Base-by-base conservation (phyloP, 2,888 invertebrate species). In the Pseudoips prasinana region DNA sequence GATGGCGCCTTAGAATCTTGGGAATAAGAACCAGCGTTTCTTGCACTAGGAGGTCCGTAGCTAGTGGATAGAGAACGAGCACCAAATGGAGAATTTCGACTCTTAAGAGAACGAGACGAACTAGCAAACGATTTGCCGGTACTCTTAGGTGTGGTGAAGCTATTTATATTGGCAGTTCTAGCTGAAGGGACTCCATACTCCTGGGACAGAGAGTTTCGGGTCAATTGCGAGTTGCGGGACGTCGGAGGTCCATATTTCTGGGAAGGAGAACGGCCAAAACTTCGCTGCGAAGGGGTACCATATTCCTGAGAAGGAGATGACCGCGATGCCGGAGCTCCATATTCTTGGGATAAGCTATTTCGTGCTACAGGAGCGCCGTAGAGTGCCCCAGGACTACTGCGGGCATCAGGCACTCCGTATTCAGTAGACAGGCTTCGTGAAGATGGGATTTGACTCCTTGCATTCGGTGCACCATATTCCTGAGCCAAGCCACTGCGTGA, bases 101-200 rank as follows among this genome's bases (percentile, higher is more conserved):
- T 14, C 14, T 26, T 26, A 8, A 19, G 18, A 7, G 26, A 17
- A 9, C 18, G 18, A 7, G 14, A 14, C 14, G 14, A 2, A 14
- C 14, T 14, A 5, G 14, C 14, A 14, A 14, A 14, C 2, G 14
- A 14, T 14, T 14, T 14, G 2, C 14, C 14, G 5, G 14, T 14
- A 14, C 14, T 20, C 4, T 7, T 7, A n/a, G 20, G 3, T n/a
- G 2, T 20, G 2, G 20, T n/a, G 6, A 5, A 18, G 18, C 6
- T 18, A 18, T 18, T 5, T 5, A 6, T 5, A 18, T 18, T 14
- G 14, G 43, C 43, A 14, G 42, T 55, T 11, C 57, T 54, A 8
- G 64, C 43, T 10, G 64, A 61, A 23, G 68, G 73, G 1, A 73
- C 71, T 0, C 71, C 71, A 18, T 75, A 73, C 38, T 73, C 64